phyloP scores from a whole-genome alignment of 2,888 invertebrate genomes.

The Onchidella celtica region DNA sequence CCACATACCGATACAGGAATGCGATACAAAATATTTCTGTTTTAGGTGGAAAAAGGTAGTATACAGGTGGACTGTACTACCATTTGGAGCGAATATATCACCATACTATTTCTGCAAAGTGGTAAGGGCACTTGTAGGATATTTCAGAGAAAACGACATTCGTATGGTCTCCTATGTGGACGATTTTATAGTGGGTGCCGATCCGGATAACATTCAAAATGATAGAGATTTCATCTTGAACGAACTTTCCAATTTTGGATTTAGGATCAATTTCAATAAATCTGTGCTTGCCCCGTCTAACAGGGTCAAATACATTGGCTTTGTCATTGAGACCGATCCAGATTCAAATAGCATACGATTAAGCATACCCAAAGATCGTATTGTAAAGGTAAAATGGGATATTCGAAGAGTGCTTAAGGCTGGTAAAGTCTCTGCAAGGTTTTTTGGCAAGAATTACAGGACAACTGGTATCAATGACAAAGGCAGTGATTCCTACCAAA shows the following conservation, averaged over 20 bases:
- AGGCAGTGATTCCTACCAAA: neutral
- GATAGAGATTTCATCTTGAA: neutral
- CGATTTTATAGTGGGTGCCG: neutral
- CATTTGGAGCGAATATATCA: neutral
- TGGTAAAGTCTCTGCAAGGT: neutral
- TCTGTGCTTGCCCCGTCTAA: neutral
- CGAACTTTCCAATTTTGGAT: neutral
- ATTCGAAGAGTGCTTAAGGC: neutral
- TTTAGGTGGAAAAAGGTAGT: neutral
- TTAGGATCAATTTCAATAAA: neutral
- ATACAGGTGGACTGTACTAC: neutral
- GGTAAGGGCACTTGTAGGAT: neutral
- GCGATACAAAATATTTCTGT: neutral
- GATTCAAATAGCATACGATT: neutral
- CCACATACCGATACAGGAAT: neutral
- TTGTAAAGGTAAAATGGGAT: neutral
- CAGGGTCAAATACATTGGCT: neutral
- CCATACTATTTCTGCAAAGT: neutral
- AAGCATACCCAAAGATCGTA: neutral
- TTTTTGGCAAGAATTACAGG: neutral
- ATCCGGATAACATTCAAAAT: neutral
- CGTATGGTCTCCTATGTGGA: neutral
- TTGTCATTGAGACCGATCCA: neutral
- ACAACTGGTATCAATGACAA: neutral
- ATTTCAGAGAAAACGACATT: neutral